A percentile compares a stretch with the other conserved stretches of the same genome.
phyloP scores from a whole-genome alignment of 2,797 vertebrate genomes.

The Calcarius lapponicus region DNA sequence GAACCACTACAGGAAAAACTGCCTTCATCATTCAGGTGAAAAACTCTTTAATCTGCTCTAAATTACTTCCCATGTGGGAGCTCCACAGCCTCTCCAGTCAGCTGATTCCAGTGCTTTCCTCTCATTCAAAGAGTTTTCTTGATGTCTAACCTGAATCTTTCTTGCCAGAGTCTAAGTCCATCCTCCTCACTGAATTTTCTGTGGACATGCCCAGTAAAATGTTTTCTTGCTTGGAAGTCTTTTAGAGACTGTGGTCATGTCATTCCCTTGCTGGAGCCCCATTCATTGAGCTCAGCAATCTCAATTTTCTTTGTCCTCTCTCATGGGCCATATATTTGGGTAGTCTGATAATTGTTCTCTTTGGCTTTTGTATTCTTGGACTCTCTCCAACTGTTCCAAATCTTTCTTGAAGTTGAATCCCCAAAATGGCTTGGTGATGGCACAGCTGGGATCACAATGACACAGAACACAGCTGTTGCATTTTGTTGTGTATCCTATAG shows the following conservation, averaged over 20 bases:
- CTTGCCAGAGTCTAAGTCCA: not conserved
- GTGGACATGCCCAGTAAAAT: not conserved
- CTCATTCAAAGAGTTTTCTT: not conserved
- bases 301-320: not conserved
- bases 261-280: not conserved
- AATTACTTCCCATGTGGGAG: not conserved
- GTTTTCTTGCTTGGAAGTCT: not conserved
- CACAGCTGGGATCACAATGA: not conserved
- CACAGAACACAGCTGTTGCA: not conserved
- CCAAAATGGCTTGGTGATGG: not conserved
- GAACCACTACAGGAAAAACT: constrained; percentile 20
- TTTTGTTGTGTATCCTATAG: not conserved
- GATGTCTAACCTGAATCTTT: not conserved
- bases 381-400: not conserved
- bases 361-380: not conserved
- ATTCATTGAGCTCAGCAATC: not conserved
- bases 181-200: not conserved
- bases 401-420: not conserved
- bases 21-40: not conserved
- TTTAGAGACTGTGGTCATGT: not conserved
- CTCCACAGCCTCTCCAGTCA: not conserved
- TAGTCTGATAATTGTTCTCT: not conserved
- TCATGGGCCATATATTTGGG: not conserved
- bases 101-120: not conserved
- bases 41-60: not conserved